Percentiles rank a stretch among this genome's conserved stretches.
phyloP scores from a whole-genome alignment of 2,888 invertebrate genomes.

The Priocnemis perturbator region DNA sequence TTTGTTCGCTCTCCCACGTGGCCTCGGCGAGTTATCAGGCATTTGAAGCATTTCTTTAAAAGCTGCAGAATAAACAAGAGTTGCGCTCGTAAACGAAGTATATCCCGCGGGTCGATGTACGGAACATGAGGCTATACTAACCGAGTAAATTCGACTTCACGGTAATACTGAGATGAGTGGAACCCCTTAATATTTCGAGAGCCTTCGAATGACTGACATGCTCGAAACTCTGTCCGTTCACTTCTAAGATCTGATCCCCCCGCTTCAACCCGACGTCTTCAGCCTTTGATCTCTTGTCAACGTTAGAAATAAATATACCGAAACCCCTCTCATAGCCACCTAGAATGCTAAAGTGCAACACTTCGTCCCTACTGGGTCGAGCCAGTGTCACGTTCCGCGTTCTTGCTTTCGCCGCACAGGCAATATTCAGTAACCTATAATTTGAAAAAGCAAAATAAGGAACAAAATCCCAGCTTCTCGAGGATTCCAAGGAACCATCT shows the following conservation, averaged over 20 bases:
- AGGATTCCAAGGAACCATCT: no score
- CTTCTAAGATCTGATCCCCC: conserved; percentile 98
- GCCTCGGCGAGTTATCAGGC: conserved; percentile 89
- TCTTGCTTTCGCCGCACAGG: conserved; percentile 97
- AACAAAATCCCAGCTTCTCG: conserved; percentile 46
- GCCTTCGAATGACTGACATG: conserved; percentile 94
- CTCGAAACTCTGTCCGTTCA: conserved; percentile 97
- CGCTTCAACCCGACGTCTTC: conserved; percentile 97
- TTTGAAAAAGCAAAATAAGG: not conserved
- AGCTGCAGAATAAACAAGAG: conserved; percentile 69
- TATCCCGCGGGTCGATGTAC: not conserved
- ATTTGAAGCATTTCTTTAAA: conserved; percentile 84
- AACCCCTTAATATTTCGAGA: conserved; percentile 92
- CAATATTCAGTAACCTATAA: conserved; percentile 88
- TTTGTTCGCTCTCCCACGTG: conserved; percentile 78
- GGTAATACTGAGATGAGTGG: conserved; percentile 96
- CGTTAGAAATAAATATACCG: conserved; percentile 96
- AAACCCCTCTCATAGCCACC: conserved; percentile 95
- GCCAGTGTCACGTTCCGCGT: conserved; percentile 94
- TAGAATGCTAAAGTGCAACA: conserved; percentile 93
- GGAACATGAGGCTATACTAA: conserved; percentile 43
- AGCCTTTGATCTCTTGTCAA: conserved; percentile 94
- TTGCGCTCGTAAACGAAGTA: not conserved
- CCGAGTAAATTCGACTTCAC: conserved; percentile 97
- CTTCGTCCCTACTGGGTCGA: conserved; percentile 94